A percentile compares a stretch with the other conserved stretches of the same genome.
Evolutionary conservation across 1,140 invertebrate genomes (phyloP).

Genomic region (Brachionus asplanchnoidis): DNA sequence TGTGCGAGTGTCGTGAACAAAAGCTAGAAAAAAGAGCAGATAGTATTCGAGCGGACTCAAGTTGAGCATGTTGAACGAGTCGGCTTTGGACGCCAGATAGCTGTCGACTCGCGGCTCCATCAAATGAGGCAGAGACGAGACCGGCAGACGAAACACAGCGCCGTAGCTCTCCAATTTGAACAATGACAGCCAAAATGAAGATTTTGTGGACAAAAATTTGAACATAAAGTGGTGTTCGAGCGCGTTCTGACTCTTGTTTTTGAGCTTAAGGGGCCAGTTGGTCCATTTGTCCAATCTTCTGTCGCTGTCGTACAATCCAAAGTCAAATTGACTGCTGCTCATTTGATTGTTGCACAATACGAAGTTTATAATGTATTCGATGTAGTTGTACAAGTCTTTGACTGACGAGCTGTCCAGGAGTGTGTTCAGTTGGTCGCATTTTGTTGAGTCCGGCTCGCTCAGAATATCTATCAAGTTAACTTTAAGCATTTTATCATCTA

Average conservation of each 20-base stretch:
- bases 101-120: background rate
- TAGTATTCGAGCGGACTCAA: background rate
- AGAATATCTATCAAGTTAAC: conserved; percentile 2
- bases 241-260: background rate
- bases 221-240: background rate
- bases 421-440: conserved; percentile 16
- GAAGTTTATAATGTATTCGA: conserved; percentile 9
- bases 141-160: background rate
- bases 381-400: conserved; percentile 3
- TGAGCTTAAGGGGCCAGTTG: conserved; percentile 3
- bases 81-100: background rate
- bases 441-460: background rate
- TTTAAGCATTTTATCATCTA: conserved; percentile 13
- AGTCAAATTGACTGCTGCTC: background rate
- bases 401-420: background rate
- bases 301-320: background rate
- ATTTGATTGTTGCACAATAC: conserved; percentile 20
- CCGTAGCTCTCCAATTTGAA: background rate
- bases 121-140: background rate
- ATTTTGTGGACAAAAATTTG: conserved; percentile 6
- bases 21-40: background rate
- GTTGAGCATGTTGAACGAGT: background rate
- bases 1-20: background rate
- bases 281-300: background rate
- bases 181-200: background rate